Conservation (phyloP, 2,797 vertebrate species). For the Xenopus petersii region DNA sequence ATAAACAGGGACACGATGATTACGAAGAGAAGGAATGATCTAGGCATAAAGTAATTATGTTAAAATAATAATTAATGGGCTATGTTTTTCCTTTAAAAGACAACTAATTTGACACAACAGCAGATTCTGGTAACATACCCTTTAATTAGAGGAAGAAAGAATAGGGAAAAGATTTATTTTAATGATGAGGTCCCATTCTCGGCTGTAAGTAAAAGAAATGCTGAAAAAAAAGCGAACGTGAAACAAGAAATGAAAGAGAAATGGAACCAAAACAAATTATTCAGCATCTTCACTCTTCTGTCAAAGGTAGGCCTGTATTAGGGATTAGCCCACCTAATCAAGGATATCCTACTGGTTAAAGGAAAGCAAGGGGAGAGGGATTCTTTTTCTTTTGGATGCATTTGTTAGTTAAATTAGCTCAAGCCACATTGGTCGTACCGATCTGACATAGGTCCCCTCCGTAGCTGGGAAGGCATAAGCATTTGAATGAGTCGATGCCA, state of each 20-base stretch:
- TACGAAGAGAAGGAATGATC: too few relatives aligned
- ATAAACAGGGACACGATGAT: too few relatives aligned
- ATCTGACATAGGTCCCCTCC: slow-evolving; percentile 93
- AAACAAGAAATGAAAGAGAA: slow-evolving; percentile 17
- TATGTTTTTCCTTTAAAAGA: too few relatives aligned
- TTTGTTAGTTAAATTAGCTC: slow-evolving; percentile 86
- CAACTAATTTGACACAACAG: too few relatives aligned
- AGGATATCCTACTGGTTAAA: slow-evolving; percentile 19
- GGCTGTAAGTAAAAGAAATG: slow-evolving; percentile 4
- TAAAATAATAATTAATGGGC: too few relatives aligned
- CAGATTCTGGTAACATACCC: too few relatives aligned
- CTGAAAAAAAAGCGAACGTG: slow-evolving; percentile 16
- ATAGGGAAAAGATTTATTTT: background rate
- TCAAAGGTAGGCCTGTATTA: slow-evolving; percentile 49
- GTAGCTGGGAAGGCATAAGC: slow-evolving; percentile 99
- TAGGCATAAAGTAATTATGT: too few relatives aligned
- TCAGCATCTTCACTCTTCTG: slow-evolving; percentile 12
- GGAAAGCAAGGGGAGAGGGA: slow-evolving; percentile 23
- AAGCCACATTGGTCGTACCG: slow-evolving; percentile 88
- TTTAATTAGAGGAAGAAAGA: slow-evolving; percentile 1
- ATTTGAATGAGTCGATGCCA: slow-evolving; percentile 90
- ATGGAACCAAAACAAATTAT: slow-evolving; percentile 32
- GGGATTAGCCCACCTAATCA: slow-evolving; percentile 51
- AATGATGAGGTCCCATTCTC: background rate
- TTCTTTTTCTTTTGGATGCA: slow-evolving; percentile 56